Percentiles rank a stretch among this genome's conserved stretches.
phyloP scores from a whole-genome alignment of 2,113 vertebrate species.

The Neodontobutis hainanensis region DNA sequence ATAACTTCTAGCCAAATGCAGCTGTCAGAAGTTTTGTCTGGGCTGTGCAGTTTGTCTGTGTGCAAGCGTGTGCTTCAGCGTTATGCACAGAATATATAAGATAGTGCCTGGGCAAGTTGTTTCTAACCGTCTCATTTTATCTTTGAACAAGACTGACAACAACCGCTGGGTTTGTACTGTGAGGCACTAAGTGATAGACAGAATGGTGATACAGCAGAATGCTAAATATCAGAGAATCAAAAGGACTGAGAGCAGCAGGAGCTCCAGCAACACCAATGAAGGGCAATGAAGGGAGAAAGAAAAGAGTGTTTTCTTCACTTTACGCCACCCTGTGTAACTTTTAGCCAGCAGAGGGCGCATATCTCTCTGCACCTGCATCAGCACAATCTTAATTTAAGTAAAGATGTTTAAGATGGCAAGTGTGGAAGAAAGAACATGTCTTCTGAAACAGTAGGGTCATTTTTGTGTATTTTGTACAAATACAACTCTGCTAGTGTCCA shows the following conservation, averaged over 20 bases:
- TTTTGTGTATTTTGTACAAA: no score
- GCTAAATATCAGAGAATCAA: conserved; percentile 57
- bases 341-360: no score
- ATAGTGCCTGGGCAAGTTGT: not conserved
- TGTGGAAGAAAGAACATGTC: no score
- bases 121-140: conserved; percentile 34
- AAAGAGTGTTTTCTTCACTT: not conserved
- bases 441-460: no score
- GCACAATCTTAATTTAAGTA: not conserved
- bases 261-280: not conserved
- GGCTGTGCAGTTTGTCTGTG: not conserved
- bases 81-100: conserved; percentile 11
- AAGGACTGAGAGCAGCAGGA: conserved; percentile 13
- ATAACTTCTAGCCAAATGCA: conserved; percentile 35
- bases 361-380: no score
- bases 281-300: conserved; percentile 2
- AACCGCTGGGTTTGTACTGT: conserved; percentile 31
- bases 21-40: conserved; percentile 37
- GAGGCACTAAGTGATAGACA: conserved; percentile 46
- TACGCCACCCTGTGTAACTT: no score
- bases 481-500: no score
- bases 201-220: conserved; percentile 58
- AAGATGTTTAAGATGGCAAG: no score
- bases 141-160: conserved; percentile 48
- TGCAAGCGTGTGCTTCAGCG: conserved; percentile 1